Evolutionary conservation across 2,888 invertebrate genomes (phyloP), one percentile per base, ranked within the genome.

Genomic region (Drosophila falleni): DNA sequence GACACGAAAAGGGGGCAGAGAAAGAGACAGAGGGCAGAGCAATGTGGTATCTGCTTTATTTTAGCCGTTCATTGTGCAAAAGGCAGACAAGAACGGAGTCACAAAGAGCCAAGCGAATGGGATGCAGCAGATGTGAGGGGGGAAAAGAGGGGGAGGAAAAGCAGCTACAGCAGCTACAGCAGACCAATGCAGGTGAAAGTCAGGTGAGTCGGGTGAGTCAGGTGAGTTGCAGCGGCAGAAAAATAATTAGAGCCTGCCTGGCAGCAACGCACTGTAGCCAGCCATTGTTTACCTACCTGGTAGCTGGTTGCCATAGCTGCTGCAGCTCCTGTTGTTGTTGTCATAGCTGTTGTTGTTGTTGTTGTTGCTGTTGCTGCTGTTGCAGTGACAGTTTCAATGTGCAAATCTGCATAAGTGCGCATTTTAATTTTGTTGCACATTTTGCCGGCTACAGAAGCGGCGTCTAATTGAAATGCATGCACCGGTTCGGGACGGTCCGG

Each of bases 371-470:
- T 42, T 63, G 59, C 59, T 56, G 71, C 62, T 69, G 81, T 58
- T 74, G 82, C 80, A 75, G 86, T 86, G 86, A 86, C 89, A 89
- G 80, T 88, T 86, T 86, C 86, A 87, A 89, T 89, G 90, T 83
- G 86, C 89, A 87, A 89, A 87, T 87, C 90, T 87, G 86, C 86
- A 87, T 87, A 87, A 87, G 89, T 87, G 90, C 90, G 89, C 86
- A 87, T 87, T 87, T 86, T 87, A 89, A 89, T 89, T 89, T 87
- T 89, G 86, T 87, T 87, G 86, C 83, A 87, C 89, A 86, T 86
- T 86, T 86, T 86, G 83, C 86, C 72, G 87, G 81, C 67, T 86
- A 64, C 74, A 72, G 66, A 53, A 70, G 72, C 81, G 68, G 72
- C 80, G 88, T 88, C 89, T 86, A 86, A 86, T 86, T 86, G 86